Evolutionary conservation across 2,888 invertebrate species (phyloP), one percentile per base, ranked within the genome.

Genomic region (Thereva nobilitata): DNA sequence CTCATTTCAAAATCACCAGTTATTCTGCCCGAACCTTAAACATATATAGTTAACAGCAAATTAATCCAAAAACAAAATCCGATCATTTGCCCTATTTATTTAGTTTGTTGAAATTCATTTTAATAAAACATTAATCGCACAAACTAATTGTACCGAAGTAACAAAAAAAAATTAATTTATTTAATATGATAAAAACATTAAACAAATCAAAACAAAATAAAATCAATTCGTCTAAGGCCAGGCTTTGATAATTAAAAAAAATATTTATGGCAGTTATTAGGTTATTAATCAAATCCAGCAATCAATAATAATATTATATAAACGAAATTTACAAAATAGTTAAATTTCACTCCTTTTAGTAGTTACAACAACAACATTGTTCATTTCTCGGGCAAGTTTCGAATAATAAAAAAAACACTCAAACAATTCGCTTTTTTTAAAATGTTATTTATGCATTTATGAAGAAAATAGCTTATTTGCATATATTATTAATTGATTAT

Each of bases 141-240:
- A 23, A 23, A 23, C 23, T 23, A 23, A 23, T 23, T 2, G 23
- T 23, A 23, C 23, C 23, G 23, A 23, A 23, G 1, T 23, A 23
- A 23, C 23, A 23, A 59, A 7, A 59, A 59, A 12, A 49, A 59
- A 37, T n/a, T n/a, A 59, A 47, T 34, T 12, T 45, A 57, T 3
- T 10, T 49, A 49, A 12, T 5, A n/a, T 47, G n/a, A n/a, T 47
- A 49, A 12, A 49, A 35, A 23, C 23, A 23, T 23, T 42, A 35
- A 57, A 57, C 34, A 42, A 44, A 44, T 57, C 34, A 35, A 45
- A 44, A 57, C 34, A 63, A 61, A 40, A 9, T 41, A 9, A 61
- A n/a, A 9, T 35, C 4, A 76, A 76, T 76, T 76, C 75, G 76
- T 78, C 76, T 77, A 78, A 77, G 77, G 78, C 77, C 78, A 78